Conservation (phyloP, 2,888 invertebrate genomes). For the Tenthredo amoena region DNA sequence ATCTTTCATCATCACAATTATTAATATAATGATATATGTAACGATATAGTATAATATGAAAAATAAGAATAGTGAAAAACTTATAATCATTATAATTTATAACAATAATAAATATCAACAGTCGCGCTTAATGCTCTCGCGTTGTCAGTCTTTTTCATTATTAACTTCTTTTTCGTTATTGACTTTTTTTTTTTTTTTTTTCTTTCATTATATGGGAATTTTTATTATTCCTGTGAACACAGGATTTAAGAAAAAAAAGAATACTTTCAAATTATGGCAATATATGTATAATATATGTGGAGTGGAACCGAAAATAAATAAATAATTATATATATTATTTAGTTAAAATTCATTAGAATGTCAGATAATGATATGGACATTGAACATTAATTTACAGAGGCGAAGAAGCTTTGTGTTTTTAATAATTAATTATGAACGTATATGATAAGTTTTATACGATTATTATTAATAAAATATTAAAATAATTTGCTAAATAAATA, state of each 20-base stretch:
- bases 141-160: neutral
- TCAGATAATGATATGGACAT: slow-evolving; percentile 60
- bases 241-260: slow-evolving; percentile 66
- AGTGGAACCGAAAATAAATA: neutral
- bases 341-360: slow-evolving; percentile 57
- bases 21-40: neutral
- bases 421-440: slow-evolving; percentile 33
- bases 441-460: slow-evolving; percentile 32
- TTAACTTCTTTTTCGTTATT: slow-evolving; percentile 2
- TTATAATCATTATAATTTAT: neutral
- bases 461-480: slow-evolving; percentile 50
- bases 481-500: slow-evolving; percentile 21
- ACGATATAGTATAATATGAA: too few relatives aligned
- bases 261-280: neutral
- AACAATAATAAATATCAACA: slow-evolving; percentile 53
- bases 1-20: slow-evolving; percentile 45
- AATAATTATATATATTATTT: neutral
- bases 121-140: neutral
- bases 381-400: slow-evolving; percentile 66
- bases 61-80: neutral
- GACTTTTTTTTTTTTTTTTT: neutral
- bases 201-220: slow-evolving; percentile 6
- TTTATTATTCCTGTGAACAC: slow-evolving; percentile 72
- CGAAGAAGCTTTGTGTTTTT: slow-evolving; percentile 63
- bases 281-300: neutral